A percentile compares a stretch with the other conserved stretches of the same genome.
Evolutionary conservation across 2,797 vertebrate species (phyloP).

Genomic region (Orientallactaga sibirica): DNA sequence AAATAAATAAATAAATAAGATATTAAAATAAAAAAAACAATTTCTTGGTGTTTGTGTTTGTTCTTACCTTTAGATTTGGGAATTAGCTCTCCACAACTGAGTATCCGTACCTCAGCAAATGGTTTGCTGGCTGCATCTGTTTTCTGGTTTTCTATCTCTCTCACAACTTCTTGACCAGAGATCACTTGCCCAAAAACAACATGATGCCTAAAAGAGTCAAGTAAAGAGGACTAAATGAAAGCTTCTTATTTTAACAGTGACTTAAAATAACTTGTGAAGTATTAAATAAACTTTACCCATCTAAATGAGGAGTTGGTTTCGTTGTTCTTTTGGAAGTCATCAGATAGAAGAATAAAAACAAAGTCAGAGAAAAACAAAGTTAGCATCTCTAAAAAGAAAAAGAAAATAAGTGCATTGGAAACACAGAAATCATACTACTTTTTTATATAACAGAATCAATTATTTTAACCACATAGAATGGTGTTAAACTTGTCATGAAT

Average conservation of each 20-base stretch:
- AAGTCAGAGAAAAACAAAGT: slow-evolving; percentile 85
- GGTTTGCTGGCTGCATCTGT: slow-evolving; percentile 96
- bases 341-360: slow-evolving; percentile 84
- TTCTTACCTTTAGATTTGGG: slow-evolving; percentile 97
- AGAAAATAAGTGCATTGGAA: slow-evolving; percentile 82
- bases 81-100: slow-evolving; percentile 98
- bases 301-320: slow-evolving; percentile 98
- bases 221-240: slow-evolving; percentile 74
- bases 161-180: slow-evolving; percentile 97
- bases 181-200: slow-evolving; percentile 99
- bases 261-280: slow-evolving; percentile 62
- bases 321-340: slow-evolving; percentile 94
- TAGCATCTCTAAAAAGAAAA: slow-evolving; percentile 85
- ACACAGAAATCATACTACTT: slow-evolving; percentile 46
- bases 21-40: neutral
- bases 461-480: slow-evolving; percentile 30
- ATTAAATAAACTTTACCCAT: slow-evolving; percentile 92
- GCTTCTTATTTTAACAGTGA: slow-evolving; percentile 55
- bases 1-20: too few species aligned
- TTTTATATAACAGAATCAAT: slow-evolving; percentile 55
- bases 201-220: slow-evolving; percentile 92
- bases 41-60: slow-evolving; percentile 56
- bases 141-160: slow-evolving; percentile 99
- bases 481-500: slow-evolving; percentile 36
- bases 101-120: slow-evolving; percentile 96